Base-by-base conservation (phyloP, 2,888 invertebrate species). In the Apomyelois bistriatella region DNA sequence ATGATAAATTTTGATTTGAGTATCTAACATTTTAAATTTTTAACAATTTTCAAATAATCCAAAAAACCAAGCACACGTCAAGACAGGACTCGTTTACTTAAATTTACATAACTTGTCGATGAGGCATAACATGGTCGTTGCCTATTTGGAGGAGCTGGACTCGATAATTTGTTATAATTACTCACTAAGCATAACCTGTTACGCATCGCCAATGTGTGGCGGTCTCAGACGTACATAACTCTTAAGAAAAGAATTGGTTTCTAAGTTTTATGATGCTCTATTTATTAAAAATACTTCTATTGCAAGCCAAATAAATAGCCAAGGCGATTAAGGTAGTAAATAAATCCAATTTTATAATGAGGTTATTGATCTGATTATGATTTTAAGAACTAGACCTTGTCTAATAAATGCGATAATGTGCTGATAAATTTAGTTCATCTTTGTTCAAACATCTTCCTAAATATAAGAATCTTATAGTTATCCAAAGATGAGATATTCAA, bases 51-150 rank as follows among this genome's bases (percentile, higher is more conserved):
- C 2, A 3, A 22, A 3, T 46, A 13, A 32, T 35, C 38, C 28
- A 10, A 7, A 38, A n/a, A 13, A 30, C 3, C 7, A 38, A 50
- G 10, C 15, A 55, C 55, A 17, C 53, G 52, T 50, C 7, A 37
- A 38, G 41, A 63, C 7, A 37, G 41, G 41, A 63, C 58, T 60
- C 54, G 40, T 63, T 62, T 60, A 9, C 13, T 0, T 16, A 53
- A 54, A 63, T 58, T 59, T 57, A 48, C 58, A 61, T 61, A 58
- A 60, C 57, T 35, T 35, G 50, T 53, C 54, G 53, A 52, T 49
- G 57, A 52, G 42, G 41, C 47, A 57, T 48, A 56, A 47, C 2
- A 10, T 50, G 16, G 10, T 49, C 12, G 38, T 30, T 50, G 49
- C 37, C 37, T 38, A 49, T 49, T 40, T 40, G 30, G 40, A 41